Evolutionary conservation across 1,140 invertebrate genomes (phyloP), one percentile per base, ranked within the genome.

Genomic region (Anastrepha ludens): DNA sequence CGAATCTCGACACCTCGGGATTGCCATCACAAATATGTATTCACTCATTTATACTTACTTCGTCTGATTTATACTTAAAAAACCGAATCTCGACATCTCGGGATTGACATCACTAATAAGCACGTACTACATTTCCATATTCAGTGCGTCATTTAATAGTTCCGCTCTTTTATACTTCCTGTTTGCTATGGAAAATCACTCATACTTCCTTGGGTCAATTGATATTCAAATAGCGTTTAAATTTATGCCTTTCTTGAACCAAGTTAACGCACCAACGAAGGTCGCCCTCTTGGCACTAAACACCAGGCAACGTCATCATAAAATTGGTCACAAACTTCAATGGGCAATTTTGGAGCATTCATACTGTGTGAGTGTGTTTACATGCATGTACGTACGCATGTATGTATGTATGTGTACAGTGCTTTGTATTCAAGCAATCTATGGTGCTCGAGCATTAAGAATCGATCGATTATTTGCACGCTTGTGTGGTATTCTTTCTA

Each of bases 401-500:
- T 55, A 47, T 58, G 70, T 74, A 47, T 17, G 29, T 29, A 29
- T 55, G 50, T 6, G 50, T 55, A 55, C 50, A 55, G 50, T 0
- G 8, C 44, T 81, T 6, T 55, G 8, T 7, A 8, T 11, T 5
- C 41, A 55, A 78, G 2, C 74, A 50, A 8, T 55, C 8, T 9
- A 81, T 55, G 50, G 74, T 81, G 47, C 20, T 11, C 15, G 17
- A 11, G 74, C 47, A 55, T 81, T 81, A 81, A 55, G n/a, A 55
- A 58, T 20, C 74, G 74, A 81, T 81, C 74, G 47, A 81, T 81
- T 81, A 81, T 81, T 81, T 11, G 20, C 47, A 81, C 6, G 15
- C 47, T 20, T 20, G n/a, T 20, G 6, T 3, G 3, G 20, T 15
- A 29, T 20, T 17, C 55, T 55, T 55, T 44, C 67, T 6, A 55